phyloP scores from a whole-genome alignment of 1,140 invertebrate species.

The Leguminivora glycinivorella region DNA sequence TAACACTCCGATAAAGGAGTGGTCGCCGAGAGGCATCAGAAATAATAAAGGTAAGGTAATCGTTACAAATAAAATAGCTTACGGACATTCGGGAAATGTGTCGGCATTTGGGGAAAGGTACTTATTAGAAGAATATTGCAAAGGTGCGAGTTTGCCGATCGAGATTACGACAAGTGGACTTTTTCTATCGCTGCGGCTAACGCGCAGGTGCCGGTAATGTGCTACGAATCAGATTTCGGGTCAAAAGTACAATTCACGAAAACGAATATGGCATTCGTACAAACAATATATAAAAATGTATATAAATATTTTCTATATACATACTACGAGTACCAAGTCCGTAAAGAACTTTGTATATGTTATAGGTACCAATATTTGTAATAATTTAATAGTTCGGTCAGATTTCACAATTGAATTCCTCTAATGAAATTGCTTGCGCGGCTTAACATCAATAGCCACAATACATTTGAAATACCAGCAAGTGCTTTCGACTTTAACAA shows the following conservation, averaged over 20 bases:
- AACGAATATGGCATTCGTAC: background rate
- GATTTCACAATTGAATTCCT: conserved; percentile 22
- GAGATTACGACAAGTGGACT: conserved; percentile 59
- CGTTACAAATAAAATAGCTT: conserved; percentile 67
- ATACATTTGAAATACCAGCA: background rate
- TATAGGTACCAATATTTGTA: background rate
- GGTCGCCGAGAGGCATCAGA: background rate
- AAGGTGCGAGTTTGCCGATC: conserved; percentile 55
- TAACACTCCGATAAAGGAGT: background rate
- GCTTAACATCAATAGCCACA: background rate
- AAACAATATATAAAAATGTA: background rate
- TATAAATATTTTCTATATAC: background rate
- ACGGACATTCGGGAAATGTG: conserved; percentile 55
- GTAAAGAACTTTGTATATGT: background rate
- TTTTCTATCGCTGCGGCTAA: conserved; percentile 55
- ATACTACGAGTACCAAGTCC: no score
- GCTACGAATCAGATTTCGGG: conserved; percentile 47
- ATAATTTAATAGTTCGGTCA: conserved; percentile 9
- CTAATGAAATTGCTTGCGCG: conserved; percentile 24
- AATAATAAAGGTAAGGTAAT: conserved; percentile 26
- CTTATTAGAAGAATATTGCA: conserved; percentile 71
- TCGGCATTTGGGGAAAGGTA: conserved; percentile 60
- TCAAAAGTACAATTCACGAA: conserved; percentile 31
- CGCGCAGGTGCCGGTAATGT: conserved; percentile 70
- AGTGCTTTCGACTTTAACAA: conserved; percentile 2